Percentiles rank a stretch among this genome's conserved stretches.
Conservation (phyloP, 2,888 invertebrate genomes). For the Willowsia nigromaculata region DNA sequence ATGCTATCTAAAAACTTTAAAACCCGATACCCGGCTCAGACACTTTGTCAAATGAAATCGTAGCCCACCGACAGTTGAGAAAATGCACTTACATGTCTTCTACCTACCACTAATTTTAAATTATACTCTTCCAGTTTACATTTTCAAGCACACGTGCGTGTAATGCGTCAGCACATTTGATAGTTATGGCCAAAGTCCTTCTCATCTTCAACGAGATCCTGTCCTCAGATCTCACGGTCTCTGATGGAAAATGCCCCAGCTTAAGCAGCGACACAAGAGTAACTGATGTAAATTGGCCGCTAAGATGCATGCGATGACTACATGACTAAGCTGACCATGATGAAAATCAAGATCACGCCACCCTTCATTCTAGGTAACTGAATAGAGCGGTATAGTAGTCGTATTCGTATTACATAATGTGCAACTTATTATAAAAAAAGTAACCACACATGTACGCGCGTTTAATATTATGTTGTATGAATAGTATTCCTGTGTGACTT, state of each 20-base stretch:
- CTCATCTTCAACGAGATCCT: background rate
- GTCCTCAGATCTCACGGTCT: background rate
- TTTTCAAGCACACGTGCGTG: background rate
- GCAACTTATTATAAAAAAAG: no score
- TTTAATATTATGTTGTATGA: no score
- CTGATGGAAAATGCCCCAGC: background rate
- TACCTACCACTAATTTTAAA: no score
- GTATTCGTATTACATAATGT: background rate
- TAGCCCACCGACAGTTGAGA: no score
- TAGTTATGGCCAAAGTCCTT: background rate
- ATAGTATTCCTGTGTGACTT: no score
- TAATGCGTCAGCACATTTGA: background rate
- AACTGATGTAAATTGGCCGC: background rate
- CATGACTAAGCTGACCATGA: conserved; percentile 53
- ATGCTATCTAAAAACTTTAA: no score
- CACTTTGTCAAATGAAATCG: no score
- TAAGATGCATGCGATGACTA: conserved; percentile 52
- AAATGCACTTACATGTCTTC: no score
- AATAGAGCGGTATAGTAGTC: background rate
- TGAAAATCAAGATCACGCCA: conserved; percentile 59
- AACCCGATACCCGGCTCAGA: no score
- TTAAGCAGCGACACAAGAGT: background rate
- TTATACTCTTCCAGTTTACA: no score
- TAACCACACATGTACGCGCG: no score
- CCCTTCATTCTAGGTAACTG: conserved; percentile 16